Evolutionary conservation across 2,888 invertebrate genomes (phyloP).

Genomic region (Lottia scabra): DNA sequence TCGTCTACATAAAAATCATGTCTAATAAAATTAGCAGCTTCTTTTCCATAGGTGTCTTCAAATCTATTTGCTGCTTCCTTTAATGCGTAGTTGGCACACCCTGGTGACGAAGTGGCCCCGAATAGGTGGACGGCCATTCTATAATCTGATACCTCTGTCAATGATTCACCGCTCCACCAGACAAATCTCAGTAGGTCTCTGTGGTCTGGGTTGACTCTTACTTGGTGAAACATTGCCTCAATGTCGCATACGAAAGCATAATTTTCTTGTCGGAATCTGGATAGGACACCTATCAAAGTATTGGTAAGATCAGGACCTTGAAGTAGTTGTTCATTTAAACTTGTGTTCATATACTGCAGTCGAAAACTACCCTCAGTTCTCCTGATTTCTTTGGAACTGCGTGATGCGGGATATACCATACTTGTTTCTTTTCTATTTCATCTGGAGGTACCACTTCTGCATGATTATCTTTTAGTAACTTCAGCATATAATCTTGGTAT

Average conservation of each 20-base stretch:
- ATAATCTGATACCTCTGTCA: constrained; percentile 7
- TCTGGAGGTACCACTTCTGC: constrained; percentile 1
- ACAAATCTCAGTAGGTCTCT: constrained; percentile 9
- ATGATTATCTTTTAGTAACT: constrained; percentile 3
- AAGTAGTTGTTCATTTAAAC: constrained; percentile 15
- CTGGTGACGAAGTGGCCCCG: constrained; percentile 22
- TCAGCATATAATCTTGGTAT: constrained; percentile 15
- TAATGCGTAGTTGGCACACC: constrained; percentile 11
- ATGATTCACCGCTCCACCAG: constrained; percentile 12
- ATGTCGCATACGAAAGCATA: constrained; percentile 22
- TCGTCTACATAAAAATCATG: constrained; percentile 14
- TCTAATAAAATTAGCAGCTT: neutral
- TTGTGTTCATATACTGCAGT: constrained; percentile 6
- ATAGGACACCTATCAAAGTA: constrained; percentile 15
- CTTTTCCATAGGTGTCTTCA: neutral
- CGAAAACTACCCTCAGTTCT: constrained; percentile 12
- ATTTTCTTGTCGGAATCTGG: constrained; percentile 13
- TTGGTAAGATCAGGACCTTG: constrained; percentile 24
- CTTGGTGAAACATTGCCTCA: constrained; percentile 21
- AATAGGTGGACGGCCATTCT: constrained; percentile 27
- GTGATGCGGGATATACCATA: constrained; percentile 24
- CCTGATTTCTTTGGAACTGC: constrained; percentile 18
- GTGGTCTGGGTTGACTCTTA: constrained; percentile 17
- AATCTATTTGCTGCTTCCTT: neutral
- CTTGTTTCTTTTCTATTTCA: neutral